Conservation (phyloP, 2,888 invertebrate species). For the Nesidiocoris tenuis region DNA sequence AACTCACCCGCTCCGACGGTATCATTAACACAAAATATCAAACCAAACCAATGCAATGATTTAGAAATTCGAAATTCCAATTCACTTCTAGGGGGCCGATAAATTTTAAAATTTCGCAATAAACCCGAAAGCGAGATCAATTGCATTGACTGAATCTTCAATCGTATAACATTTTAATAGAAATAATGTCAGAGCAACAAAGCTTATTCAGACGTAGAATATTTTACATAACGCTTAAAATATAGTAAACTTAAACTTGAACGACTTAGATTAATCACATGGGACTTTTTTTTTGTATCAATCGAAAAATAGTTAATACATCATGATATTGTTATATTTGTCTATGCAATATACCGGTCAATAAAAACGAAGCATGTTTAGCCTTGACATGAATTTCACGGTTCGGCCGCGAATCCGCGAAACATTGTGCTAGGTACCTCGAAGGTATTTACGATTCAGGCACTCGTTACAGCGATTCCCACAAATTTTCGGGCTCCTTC, state of each 20-base stretch:
- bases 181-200: background rate
- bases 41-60: background rate
- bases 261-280: slow-evolving; percentile 38
- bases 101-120: background rate
- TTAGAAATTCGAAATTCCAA: background rate
- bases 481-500: too few relatives aligned
- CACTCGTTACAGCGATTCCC: too few relatives aligned
- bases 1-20: too few relatives aligned
- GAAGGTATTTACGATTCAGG: background rate
- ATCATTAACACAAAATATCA: background rate
- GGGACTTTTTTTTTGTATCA: slow-evolving; percentile 1
- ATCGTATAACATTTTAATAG: background rate
- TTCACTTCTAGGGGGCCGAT: background rate
- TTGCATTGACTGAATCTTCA: background rate
- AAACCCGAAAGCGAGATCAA: background rate
- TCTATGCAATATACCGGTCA: background rate
- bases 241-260: slow-evolving; percentile 11
- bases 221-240: background rate
- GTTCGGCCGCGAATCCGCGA: background rate
- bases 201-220: background rate
- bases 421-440: background rate
- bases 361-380: background rate
- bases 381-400: background rate
- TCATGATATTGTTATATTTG: background rate
- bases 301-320: background rate